Base-by-base conservation (phyloP, 2,113 vertebrate genomes). In the Albula goreensis region DNA sequence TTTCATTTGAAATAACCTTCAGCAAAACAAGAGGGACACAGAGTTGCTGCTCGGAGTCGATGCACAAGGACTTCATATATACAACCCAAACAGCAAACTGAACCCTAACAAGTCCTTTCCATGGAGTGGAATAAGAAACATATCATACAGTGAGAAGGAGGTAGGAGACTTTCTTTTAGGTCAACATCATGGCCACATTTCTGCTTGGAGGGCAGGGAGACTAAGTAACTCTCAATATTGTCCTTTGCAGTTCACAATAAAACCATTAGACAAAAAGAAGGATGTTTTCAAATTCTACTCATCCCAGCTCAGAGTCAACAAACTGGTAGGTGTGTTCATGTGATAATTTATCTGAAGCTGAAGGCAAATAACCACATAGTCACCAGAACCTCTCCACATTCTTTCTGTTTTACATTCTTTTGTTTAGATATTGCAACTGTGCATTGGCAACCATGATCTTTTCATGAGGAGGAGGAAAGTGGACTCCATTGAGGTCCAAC, bases 221-320 rank as follows among this genome's bases (percentile, higher is more conserved):
- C 70, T 19, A 50, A 82, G 19, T 83, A 57, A 78, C 25, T 53
- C 22, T 82, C 70, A 50, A 19, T 57, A 56, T 86, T 84, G 63
- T 87, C 41, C 11, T 84, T 90, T 78, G 50, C 85, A 98, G 97
- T 96, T 98, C 89, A 97, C 96, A 13, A 97, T 97, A 91, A 98
- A 97, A 90, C 97, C 97, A 6, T 94, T 98, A 83, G 97, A 98
- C 90, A 98, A 98, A 92, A 98, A 97, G 88, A 96, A 96, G 81
- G 97, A 98, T 84, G 97, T 97, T 87, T 98, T 98, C 92, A 99
- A 97, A 90, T 98, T 99, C 91, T 98, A 97, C 85, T 97, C 97
- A 0, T 97, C 97, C 74, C 97, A 97, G 50, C 96, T 97, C 78
- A 94, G 97, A 85, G 97, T 97, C 88, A 98, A 99, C 90, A 98